Evolutionary conservation across 2,888 invertebrate genomes (phyloP).

Genomic region (Dimorphilus gyrociliatus): DNA sequence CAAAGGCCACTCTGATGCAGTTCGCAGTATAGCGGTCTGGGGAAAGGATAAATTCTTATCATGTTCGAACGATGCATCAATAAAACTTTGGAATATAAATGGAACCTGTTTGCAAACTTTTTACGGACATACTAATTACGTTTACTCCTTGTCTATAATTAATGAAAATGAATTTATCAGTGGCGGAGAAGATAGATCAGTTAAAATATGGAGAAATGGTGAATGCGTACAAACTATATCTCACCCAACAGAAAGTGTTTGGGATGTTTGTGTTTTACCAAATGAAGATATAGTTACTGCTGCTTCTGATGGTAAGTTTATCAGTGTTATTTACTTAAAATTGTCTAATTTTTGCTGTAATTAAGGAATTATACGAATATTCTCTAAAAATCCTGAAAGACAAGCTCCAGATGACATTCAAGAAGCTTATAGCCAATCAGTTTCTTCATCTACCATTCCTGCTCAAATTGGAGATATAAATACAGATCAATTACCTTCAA

Average conservation of each 20-base stretch:
- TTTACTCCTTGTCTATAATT: constrained; percentile 47
- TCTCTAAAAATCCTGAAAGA: constrained; percentile 50
- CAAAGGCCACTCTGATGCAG: constrained; percentile 76
- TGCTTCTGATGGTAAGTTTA: no score
- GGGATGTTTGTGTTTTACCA: constrained; percentile 60
- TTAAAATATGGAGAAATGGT: constrained; percentile 56
- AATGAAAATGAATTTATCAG: constrained; percentile 53
- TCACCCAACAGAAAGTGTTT: constrained; percentile 72
- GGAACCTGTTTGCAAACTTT: constrained; percentile 51
- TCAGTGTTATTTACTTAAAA: not conserved
- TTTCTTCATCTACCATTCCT: constrained; percentile 44
- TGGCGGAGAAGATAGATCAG: constrained; percentile 70
- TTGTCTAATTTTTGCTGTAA: constrained; percentile 40
- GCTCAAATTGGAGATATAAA: constrained; percentile 61
- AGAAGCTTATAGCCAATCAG: constrained; percentile 54
- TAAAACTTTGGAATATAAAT: constrained; percentile 61
- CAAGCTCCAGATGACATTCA: constrained; percentile 48
- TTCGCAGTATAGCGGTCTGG: constrained; percentile 58
- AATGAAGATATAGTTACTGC: constrained; percentile 84
- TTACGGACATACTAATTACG: constrained; percentile 71
- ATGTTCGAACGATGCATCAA: constrained; percentile 75
- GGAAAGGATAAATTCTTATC: constrained; percentile 56
- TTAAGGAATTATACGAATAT: constrained; percentile 72
- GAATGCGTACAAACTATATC: constrained; percentile 46
- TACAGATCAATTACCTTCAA: constrained; percentile 67